These are phyloP conservation scores for Channa striata DNA, from an alignment of 2,797 vertebrate genomes.

Conservation along the genomic window DNA sequence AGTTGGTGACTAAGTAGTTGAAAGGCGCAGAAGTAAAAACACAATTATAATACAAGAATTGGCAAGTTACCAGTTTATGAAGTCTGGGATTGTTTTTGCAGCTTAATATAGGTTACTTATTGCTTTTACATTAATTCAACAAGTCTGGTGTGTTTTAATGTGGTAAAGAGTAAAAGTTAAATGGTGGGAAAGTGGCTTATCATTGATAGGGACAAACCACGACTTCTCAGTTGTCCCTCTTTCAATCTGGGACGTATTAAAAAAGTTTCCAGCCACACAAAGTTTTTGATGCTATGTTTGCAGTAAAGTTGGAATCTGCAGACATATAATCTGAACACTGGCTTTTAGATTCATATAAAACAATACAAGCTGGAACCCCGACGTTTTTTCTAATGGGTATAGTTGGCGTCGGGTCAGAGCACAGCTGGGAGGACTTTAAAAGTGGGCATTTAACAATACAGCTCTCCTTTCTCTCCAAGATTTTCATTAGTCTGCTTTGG, in stretches of 20 bases:
- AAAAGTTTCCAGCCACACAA: constrained; percentile 68
- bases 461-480: constrained; percentile 54
- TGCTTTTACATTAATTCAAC: constrained; percentile 31
- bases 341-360: constrained; percentile 79
- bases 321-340: constrained; percentile 74
- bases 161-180: constrained; percentile 40
- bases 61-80: constrained; percentile 47
- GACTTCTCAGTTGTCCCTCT: constrained; percentile 53
- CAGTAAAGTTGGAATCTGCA: constrained; percentile 58
- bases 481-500: constrained; percentile 77
- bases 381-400: constrained; percentile 65
- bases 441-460: constrained; percentile 73
- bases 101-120: constrained; percentile 49
- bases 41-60: constrained; percentile 7
- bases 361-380: constrained; percentile 73
- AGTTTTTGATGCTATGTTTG: constrained; percentile 61
- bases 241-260: constrained; percentile 46
- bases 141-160: constrained; percentile 32
- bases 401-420: constrained; percentile 70
- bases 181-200: constrained; percentile 65
- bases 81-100: constrained; percentile 39
- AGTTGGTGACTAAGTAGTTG: constrained; percentile 10
- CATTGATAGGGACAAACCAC: constrained; percentile 64
- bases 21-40: constrained; percentile 4
- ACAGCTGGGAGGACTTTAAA: constrained; percentile 78